Base-by-base conservation (phyloP, 2,888 invertebrate genomes). In the Epirrhoe tristata region DNA sequence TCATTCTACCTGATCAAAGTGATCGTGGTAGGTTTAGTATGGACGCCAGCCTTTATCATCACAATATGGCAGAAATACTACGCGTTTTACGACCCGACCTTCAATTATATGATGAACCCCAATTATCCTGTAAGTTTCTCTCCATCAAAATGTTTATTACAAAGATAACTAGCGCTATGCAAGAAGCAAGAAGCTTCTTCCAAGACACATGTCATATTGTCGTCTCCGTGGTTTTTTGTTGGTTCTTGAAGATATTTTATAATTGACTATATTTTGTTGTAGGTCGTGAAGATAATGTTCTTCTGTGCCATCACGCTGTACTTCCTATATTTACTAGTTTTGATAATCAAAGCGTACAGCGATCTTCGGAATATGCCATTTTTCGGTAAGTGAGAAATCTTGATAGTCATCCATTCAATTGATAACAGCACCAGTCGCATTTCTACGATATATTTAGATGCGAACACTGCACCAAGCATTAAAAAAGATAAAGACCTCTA, bases 301-400 rank as follows among this genome's bases (percentile, higher is more conserved):
- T 97, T 98, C 87, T 95, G 97, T 58, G 96, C 97, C 76, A 96
- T 97, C 69, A 95, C 96, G 58, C 87, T 98, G 77, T 99, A 99
- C 88, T 94, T 98, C 75, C 91, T 98, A 52, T 99, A 98, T 91
- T 94, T 99, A 78, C 86, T 96, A 31, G 95, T 97, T 79, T 93
- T 99, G 71, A 95, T 99, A 76, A 90, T 99, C 67, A 96, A 97
- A 83, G 98, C 99, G 24, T 99, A 98, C 88, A 98, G 97, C 71
- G 99, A 99, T 90, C 94, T 99, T 59, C 95, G 98, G 80, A 97
- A 98, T 48, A 99, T 99, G 99, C 99, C 99, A 70, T 99, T 97
- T 93, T 99, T 99, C 91, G 99, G 99, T 99, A 94, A 96, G 95
- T 87, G 50, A n/a, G n/a, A n/a, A n/a, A n/a, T n/a, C 6, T 16